These are phyloP conservation scores for Acanthosepion pharaonis DNA, from an alignment of 2,888 invertebrate genomes.

Conservation along the genomic window DNA sequence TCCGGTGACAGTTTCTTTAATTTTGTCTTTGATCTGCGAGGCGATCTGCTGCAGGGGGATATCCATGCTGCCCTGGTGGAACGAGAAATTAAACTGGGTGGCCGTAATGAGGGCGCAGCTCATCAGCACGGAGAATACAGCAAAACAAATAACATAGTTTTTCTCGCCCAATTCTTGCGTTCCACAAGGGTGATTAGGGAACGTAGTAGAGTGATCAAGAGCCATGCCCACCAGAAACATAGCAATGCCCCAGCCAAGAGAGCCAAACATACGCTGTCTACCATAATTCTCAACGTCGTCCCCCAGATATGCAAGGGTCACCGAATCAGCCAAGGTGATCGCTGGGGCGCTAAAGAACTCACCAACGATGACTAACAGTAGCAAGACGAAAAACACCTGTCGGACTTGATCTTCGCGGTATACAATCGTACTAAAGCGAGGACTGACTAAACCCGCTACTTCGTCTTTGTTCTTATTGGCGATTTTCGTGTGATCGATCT, in stretches of 20 bases:
- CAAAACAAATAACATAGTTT: conserved; percentile 98
- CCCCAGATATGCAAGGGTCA: conserved; percentile 80
- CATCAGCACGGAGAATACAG: conserved; percentile 97
- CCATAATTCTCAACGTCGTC: conserved; percentile 86
- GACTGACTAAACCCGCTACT: conserved; percentile 76
- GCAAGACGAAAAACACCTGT: conserved; percentile 93
- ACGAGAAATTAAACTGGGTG: conserved; percentile 84
- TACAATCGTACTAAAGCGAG: conserved; percentile 93
- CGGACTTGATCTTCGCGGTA: conserved; percentile 91
- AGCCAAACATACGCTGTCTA: conserved; percentile 97
- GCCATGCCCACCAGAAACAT: conserved; percentile 94
- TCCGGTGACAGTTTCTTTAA: conserved; percentile 62
- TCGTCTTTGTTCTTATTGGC: conserved; percentile 61
- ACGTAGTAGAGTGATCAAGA: conserved; percentile 95
- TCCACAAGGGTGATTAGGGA: conserved; percentile 91
- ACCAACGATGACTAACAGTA: conserved; percentile 93
- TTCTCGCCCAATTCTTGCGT: conserved; percentile 89
- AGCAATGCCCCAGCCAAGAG: conserved; percentile 96
- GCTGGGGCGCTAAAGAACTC: conserved; percentile 98
- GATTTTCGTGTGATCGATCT: conserved; percentile 61
- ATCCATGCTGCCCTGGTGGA: conserved; percentile 58
- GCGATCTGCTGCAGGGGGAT: conserved; percentile 66
- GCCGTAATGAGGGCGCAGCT: conserved; percentile 93
- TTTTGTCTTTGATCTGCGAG: conserved; percentile 66
- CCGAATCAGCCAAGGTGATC: conserved; percentile 87